A percentile compares a stretch with the other conserved stretches of the same genome.
phyloP scores from a whole-genome alignment of 2,888 invertebrate genomes.

The Drosophila acutilabella region DNA sequence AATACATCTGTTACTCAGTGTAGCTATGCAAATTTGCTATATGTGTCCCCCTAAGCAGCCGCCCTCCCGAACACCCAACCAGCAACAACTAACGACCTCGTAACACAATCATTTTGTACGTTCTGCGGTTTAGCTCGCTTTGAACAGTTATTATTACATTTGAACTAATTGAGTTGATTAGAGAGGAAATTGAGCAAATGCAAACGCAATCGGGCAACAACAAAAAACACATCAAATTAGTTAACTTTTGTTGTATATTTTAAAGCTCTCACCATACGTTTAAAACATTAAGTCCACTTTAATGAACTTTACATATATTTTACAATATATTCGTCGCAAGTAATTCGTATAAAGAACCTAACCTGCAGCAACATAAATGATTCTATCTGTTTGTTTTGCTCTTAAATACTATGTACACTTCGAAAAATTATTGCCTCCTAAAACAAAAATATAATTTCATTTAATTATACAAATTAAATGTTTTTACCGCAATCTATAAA shows the following conservation, averaged over 20 bases:
- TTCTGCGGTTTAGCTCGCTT: conserved; percentile 59
- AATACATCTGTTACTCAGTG: conserved; percentile 60
- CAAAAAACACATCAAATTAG: conserved; percentile 22
- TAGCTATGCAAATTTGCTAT: conserved; percentile 66
- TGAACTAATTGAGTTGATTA: conserved; percentile 77
- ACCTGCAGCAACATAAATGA: background rate
- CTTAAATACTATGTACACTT: background rate
- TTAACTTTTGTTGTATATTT: conserved; percentile 3
- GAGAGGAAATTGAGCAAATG: conserved; percentile 66
- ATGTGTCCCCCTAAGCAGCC: background rate
- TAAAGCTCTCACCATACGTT: background rate
- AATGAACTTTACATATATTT: too few relatives aligned
- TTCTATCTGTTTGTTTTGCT: background rate
- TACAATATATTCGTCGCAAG: background rate
- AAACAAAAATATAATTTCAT: background rate
- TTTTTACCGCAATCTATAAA: background rate
- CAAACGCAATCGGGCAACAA: conserved; percentile 41
- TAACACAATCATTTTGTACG: conserved; percentile 48
- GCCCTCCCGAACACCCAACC: background rate
- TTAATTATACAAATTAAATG: background rate
- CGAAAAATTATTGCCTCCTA: background rate
- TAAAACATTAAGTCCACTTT: background rate
- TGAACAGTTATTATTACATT: conserved; percentile 72
- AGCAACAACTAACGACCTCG: background rate
- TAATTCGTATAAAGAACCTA: background rate